Base-by-base conservation (phyloP, 1,140 invertebrate species). In the Aphelinus certus region DNA sequence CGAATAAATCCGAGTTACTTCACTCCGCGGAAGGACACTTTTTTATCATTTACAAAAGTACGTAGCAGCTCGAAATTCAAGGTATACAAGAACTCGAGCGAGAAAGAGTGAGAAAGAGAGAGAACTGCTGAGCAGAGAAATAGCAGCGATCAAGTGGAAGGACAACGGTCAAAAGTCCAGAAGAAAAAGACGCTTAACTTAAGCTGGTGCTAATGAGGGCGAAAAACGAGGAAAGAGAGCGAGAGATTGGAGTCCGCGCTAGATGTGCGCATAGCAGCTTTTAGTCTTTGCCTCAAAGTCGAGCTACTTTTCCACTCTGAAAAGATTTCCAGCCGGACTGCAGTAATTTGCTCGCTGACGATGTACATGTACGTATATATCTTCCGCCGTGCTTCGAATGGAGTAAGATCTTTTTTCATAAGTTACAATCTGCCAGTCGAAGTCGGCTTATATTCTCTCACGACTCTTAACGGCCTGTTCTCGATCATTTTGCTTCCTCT, bases 141-240 rank as follows among this genome's bases (percentile, higher is more conserved):
- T 26, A 6, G 10, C 58, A 73, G 77, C 64, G 77, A 71, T 71
- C 76, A 79, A 57, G 51, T 51, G 57, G 46, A 71, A 74, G 71
- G 66, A 72, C 76, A 65, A 68, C 58, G 76, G 75, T 76, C 83
- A 81, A 84, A 78, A 83, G 26, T 26, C 26, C 26, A 26, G 26
- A 26, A 26, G 26, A 26, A 26, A 26, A 26, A 26, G 26, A 26
- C 26, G 26, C 26, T 26, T 26, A 26, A 84, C 69, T 82, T 83
- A 84, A 85, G 83, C 79, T 79, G 80, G 71, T 75, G 76, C 77
- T 81, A 84, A 84, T 82, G 79, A 84, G 81, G 82, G 75, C 73
- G 77, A 80, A 81, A 81, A 79, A 72, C 79, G 73, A 77, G 63
- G 60, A 75, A 81, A 81, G 66, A 80, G 75, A 72, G 46, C 7